Base-by-base conservation (phyloP, 2,888 invertebrate species). In the Leptura quadrifasciata region DNA sequence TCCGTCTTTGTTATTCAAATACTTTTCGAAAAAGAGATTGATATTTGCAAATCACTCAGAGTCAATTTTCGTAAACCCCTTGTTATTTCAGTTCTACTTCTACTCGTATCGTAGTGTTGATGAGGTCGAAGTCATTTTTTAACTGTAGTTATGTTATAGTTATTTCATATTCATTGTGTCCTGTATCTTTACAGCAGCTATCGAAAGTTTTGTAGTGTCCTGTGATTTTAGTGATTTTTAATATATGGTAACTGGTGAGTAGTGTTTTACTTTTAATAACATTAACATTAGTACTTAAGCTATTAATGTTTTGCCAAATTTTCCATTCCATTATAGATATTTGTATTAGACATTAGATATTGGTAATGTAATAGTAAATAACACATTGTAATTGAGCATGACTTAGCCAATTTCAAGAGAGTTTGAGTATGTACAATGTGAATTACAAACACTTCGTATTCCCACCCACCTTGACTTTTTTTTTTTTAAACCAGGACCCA, bases 151-250 rank as follows among this genome's bases (percentile, higher is more conserved):
- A 31, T 1, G 10, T 3, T 35, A 35, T 35, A 35, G 35, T 1
- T 35, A 35, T 35, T 3, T 6, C 9, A 35, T 9, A 35, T 6
- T 35, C 35, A 6, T 35, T 39, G 39, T 12, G 1, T 39, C 27
- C 8, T 39, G 55, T 55, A 6, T 55, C 17, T 55, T 55, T 54
- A n/a, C 1, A 54, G 55, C 18, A 55, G 15, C 55, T 55, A 55
- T 55, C 18, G 18, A 55, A 55, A 55, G 55, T 55, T 55, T 55
- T 55, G 20, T 17, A 55, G 55, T 55, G 55, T 55, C 55, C 55
- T 18, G 10, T 55, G 55, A 18, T 55, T 55, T 55, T 55, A 55
- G 55, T 55, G 55, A 55, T 55, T 55, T 55, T 55, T 18, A 55
- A 18, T 55, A 18, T n/a, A 18, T 17, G 55, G 18, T 55, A 5